These are phyloP conservation scores for Urocynchramus pylzowi DNA, from an alignment of 2,113 vertebrate species.

Conservation along the genomic window DNA sequence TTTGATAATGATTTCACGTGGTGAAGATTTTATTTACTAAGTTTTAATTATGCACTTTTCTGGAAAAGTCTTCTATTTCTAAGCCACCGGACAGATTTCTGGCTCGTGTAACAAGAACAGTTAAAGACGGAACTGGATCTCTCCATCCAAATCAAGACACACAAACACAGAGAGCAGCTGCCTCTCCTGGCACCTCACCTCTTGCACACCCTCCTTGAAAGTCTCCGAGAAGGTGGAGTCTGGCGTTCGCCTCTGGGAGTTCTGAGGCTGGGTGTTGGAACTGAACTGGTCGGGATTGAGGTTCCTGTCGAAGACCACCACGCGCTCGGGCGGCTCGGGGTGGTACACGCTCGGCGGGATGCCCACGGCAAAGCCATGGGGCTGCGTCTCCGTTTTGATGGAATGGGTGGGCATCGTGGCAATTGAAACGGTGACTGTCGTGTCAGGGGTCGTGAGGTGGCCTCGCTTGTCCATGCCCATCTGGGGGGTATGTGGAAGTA, in stretches of 20 bases:
- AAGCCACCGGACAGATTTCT: slow-evolving; percentile 50
- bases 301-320: slow-evolving; percentile 84
- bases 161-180: not conserved
- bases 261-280: slow-evolving; percentile 76
- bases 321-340: slow-evolving; percentile 74
- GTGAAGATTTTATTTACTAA: slow-evolving; percentile 55
- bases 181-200: slow-evolving; percentile 85
- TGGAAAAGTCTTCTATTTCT: slow-evolving; percentile 48
- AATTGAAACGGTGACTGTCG: slow-evolving; percentile 92
- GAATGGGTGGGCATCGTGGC: slow-evolving; percentile 86
- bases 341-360: slow-evolving; percentile 79
- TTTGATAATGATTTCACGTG: slow-evolving; percentile 45
- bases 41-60: slow-evolving; percentile 37
- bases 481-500: slow-evolving; percentile 81
- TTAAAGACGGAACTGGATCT: slow-evolving; percentile 15
- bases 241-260: slow-evolving; percentile 87
- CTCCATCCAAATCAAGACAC: not conserved
- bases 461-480: slow-evolving; percentile 85
- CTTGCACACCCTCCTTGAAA: slow-evolving; percentile 91
- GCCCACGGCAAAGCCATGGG: slow-evolving; percentile 85
- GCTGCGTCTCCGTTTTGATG: slow-evolving; percentile 89
- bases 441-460: slow-evolving; percentile 88
- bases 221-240: slow-evolving; percentile 95
- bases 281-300: slow-evolving; percentile 84
- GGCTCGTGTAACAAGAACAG: slow-evolving; percentile 14